Conservation (phyloP, 2,888 invertebrate species). For the Chrysolina haemoptera region DNA sequence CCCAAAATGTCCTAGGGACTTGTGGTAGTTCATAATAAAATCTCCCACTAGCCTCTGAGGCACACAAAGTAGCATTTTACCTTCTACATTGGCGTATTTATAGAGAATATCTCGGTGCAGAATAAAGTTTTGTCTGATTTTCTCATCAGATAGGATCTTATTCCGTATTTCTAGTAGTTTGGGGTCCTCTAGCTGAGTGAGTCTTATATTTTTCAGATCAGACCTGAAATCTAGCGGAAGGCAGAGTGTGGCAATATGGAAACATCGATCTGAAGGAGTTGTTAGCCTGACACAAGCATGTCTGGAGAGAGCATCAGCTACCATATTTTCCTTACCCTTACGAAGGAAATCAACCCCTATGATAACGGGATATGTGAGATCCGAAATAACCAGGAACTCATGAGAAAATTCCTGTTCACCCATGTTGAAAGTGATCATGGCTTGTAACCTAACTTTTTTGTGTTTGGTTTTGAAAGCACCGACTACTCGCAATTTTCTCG, state of each 20-base stretch:
- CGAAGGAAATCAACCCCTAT: not conserved
- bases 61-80: not conserved
- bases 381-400: not conserved
- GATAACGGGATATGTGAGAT: slow-evolving; percentile 4
- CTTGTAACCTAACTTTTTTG: not conserved
- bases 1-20: too few species aligned
- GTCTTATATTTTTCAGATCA: not conserved
- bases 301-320: not conserved
- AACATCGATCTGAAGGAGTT: too few species aligned
- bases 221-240: not conserved
- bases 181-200: not conserved
- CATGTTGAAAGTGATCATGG: not conserved
- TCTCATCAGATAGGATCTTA: not conserved
- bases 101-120: not conserved
- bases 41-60: not conserved
- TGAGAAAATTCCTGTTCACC: slow-evolving; percentile 3
- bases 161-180: not conserved
- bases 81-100: not conserved
- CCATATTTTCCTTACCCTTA: not conserved
- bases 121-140: too few species aligned
- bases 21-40: too few species aligned
- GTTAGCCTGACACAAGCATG: not conserved
- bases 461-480: not conserved
- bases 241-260: not conserved
- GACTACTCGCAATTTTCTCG: not conserved